Conservation (phyloP, 2,113 vertebrate species). For the Pedetes capensis region DNA sequence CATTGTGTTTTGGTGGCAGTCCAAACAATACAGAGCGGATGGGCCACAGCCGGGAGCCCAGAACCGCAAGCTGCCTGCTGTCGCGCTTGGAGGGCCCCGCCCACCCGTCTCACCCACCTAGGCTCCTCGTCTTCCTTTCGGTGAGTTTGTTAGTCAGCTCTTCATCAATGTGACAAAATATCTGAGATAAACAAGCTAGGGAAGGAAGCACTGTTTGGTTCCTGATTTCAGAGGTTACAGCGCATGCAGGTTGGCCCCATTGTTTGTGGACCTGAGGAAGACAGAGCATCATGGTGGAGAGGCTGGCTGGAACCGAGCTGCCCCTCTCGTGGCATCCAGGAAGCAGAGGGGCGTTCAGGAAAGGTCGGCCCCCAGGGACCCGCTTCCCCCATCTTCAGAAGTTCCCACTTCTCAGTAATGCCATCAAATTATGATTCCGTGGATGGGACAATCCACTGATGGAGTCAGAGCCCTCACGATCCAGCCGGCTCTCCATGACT, state of each 20-base stretch:
- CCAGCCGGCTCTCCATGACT: neutral
- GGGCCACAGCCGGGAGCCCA: neutral
- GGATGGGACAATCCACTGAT: neutral
- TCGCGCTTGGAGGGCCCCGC: neutral
- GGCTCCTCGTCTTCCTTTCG: neutral
- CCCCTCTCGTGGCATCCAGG: too few species aligned
- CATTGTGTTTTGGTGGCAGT: neutral
- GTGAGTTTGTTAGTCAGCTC: neutral
- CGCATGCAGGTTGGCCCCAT: too few species aligned
- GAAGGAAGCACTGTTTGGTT: neutral
- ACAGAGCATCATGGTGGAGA: neutral
- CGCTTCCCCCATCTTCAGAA: neutral
- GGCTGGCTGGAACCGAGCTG: neutral
- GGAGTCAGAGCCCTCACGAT: neutral
- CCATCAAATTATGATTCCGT: neutral
- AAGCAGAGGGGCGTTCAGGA: too few species aligned
- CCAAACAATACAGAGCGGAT: accelerated
- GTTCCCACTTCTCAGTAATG: neutral
- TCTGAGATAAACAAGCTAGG: neutral
- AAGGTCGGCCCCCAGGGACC: neutral
- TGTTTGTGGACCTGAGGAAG: neutral
- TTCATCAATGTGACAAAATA: neutral
- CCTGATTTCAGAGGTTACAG: neutral
- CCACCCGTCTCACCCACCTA: accelerated
- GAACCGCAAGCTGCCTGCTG: too few species aligned